phyloP scores from a whole-genome alignment of 2,888 invertebrate genomes.

The Brachyopa scutellaris region DNA sequence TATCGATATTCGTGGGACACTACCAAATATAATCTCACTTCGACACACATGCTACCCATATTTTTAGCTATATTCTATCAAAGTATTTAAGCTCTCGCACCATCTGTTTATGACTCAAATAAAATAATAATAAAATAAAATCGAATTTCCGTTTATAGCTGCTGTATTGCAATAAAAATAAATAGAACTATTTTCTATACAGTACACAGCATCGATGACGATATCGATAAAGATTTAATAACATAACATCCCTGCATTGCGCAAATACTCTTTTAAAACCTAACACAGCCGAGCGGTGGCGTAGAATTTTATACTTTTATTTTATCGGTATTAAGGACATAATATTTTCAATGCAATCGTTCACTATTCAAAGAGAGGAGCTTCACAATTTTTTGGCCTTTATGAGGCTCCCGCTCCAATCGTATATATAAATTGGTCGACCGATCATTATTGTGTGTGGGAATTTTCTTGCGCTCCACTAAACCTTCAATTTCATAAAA shows the following conservation, averaged over 20 bases:
- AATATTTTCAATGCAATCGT: conserved; percentile 66
- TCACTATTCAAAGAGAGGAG: conserved; percentile 57
- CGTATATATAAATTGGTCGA: conserved; percentile 63
- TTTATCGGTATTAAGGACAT: conserved; percentile 28
- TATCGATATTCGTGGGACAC: too few relatives aligned
- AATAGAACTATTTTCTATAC: conserved; percentile 21
- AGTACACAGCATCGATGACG: too few relatives aligned
- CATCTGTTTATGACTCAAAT: conserved; percentile 25
- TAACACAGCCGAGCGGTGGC: conserved; percentile 12
- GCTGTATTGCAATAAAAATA: conserved; percentile 22
- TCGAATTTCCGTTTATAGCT: neutral
- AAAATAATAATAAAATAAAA: conserved; percentile 36
- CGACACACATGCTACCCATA: too few relatives aligned
- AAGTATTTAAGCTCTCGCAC: too few relatives aligned
- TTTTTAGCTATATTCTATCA: too few relatives aligned
- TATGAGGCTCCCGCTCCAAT: conserved; percentile 26
- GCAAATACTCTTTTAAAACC: too few relatives aligned
- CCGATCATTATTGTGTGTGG: conserved; percentile 62
- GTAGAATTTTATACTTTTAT: conserved; percentile 8
- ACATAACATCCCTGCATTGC: conserved; percentile 62
- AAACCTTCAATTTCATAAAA: conserved; percentile 61
- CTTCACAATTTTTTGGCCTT: conserved; percentile 18
- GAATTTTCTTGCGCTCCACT: conserved; percentile 64
- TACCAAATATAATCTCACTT: too few relatives aligned
- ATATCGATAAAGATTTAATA: conserved; percentile 32